Evolutionary conservation across 2,113 vertebrate genomes (phyloP).

Genomic region (Zingel zingel): DNA sequence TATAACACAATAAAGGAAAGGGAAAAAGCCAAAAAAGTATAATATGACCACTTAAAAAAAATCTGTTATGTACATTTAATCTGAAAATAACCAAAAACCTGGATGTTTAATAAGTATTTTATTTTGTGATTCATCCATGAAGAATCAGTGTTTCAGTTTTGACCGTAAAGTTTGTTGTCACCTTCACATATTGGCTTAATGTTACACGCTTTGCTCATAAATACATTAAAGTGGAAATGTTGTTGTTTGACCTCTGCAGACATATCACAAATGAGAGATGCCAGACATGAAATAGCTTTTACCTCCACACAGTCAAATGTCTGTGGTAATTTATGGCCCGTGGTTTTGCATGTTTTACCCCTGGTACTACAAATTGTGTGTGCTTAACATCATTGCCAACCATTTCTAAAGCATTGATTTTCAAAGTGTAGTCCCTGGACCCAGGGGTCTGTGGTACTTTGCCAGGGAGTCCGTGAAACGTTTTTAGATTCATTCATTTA

Average conservation of each 20-base stretch:
- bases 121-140: neutral
- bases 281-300: slow-evolving; percentile 1
- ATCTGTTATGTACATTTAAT: neutral
- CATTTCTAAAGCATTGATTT: neutral
- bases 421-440: no score
- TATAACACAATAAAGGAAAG: no score
- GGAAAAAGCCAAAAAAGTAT: no score
- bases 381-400: neutral
- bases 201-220: slow-evolving; percentile 5
- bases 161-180: neutral
- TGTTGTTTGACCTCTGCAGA: slow-evolving; percentile 13
- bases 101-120: neutral
- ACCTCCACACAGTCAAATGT: neutral
- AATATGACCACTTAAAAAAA: neutral
- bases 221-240: neutral
- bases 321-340: neutral
- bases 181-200: neutral
- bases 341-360: neutral
- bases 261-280: neutral
- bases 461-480: no score
- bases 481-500: no score
- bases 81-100: neutral
- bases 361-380: neutral
- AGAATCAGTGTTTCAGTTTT: neutral
- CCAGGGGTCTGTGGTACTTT: no score